Conservation (phyloP, 1,140 invertebrate species). For the Brachionus rubens region DNA sequence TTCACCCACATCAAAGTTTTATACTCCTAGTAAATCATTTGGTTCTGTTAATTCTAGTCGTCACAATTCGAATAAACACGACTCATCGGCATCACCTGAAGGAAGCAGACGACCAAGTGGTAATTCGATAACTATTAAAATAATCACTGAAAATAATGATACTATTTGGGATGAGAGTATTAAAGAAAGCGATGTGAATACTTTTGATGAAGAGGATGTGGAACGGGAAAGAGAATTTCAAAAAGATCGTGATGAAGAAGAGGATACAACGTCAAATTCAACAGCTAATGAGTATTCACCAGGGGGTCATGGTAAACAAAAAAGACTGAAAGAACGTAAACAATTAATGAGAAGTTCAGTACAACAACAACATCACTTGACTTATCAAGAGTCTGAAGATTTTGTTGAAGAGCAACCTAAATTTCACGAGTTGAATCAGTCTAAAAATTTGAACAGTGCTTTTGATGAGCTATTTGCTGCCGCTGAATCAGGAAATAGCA, state of each 20-base stretch:
- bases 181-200: slow-evolving; percentile 23
- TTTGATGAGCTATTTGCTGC: slow-evolving; percentile 44
- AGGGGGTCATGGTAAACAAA: neutral
- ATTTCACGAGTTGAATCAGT: slow-evolving; percentile 2
- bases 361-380: slow-evolving; percentile 26
- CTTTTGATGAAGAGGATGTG: slow-evolving; percentile 22
- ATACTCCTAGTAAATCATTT: neutral
- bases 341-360: slow-evolving; percentile 17
- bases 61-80: slow-evolving; percentile 26
- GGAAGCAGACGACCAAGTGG: slow-evolving; percentile 4
- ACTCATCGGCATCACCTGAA: slow-evolving; percentile 11
- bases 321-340: slow-evolving; percentile 34
- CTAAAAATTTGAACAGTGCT: slow-evolving; percentile 39
- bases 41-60: neutral
- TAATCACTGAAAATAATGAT: slow-evolving; percentile 6
- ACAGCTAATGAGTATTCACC: slow-evolving; percentile 4
- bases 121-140: slow-evolving; percentile 43
- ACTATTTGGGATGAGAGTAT: neutral
- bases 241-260: slow-evolving; percentile 10
- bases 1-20: slow-evolving; percentile 24
- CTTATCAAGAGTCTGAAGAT: slow-evolving; percentile 35
- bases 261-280: slow-evolving; percentile 9
- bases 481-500: slow-evolving; percentile 27
- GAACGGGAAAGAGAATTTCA: slow-evolving; percentile 17
- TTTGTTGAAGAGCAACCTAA: neutral